A percentile compares a stretch with the other conserved stretches of the same genome.
Evolutionary conservation across 2,888 invertebrate genomes (phyloP).

Genomic region (Oconnorella tubifera): DNA sequence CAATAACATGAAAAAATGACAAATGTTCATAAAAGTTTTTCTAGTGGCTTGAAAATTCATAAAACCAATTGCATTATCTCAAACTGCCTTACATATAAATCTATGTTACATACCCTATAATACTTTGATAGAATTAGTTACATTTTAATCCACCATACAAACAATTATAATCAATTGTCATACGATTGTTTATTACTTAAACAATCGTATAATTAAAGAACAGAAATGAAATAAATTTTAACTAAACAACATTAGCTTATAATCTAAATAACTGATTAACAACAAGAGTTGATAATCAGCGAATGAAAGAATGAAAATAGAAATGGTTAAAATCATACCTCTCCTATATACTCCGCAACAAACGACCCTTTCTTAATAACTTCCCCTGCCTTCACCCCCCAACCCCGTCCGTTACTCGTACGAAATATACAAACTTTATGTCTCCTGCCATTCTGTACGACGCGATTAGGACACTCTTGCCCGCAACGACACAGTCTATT

Average conservation of each 20-base stretch:
- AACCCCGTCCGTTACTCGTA: slow-evolving; percentile 83
- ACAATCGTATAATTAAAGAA: background rate
- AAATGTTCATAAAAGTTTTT: too few relatives aligned
- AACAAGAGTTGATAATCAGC: background rate
- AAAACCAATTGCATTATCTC: too few relatives aligned
- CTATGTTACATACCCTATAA: too few relatives aligned
- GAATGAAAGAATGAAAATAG: background rate
- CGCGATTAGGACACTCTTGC: slow-evolving; percentile 75
- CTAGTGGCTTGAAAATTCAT: too few relatives aligned
- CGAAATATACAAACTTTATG: slow-evolving; percentile 76
- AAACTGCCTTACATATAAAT: too few relatives aligned
- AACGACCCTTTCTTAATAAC: slow-evolving; percentile 71
- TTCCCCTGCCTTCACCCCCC: slow-evolving; percentile 83
- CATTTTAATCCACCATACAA: background rate
- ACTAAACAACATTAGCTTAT: too few relatives aligned
- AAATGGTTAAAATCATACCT: slow-evolving; percentile 58
- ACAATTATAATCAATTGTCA: background rate
- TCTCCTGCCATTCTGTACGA: slow-evolving; percentile 73
- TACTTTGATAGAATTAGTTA: background rate
- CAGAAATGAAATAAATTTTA: too few relatives aligned
- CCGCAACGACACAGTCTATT: slow-evolving; percentile 80
- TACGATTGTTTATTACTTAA: background rate
- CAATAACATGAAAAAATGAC: too few relatives aligned
- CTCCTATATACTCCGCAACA: slow-evolving; percentile 88
- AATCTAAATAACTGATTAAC: background rate